Evolutionary conservation across 2,113 vertebrate species (phyloP).

Genomic region (Aegithalos caudatus): DNA sequence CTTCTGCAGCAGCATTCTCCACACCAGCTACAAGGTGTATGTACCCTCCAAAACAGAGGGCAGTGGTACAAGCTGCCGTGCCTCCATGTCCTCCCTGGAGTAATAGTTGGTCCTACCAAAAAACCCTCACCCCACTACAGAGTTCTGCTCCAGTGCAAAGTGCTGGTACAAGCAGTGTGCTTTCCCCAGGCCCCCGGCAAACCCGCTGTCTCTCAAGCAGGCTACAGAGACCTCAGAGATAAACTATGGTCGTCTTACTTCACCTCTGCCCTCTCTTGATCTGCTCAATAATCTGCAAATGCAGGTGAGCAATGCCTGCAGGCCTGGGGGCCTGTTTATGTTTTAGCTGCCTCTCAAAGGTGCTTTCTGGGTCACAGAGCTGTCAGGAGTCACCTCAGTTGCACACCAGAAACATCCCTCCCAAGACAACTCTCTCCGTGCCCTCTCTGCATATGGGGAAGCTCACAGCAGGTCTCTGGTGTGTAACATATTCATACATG

Average conservation of each 20-base stretch:
- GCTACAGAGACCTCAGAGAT: not conserved
- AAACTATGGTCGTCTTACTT: not conserved
- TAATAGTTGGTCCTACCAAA: not conserved
- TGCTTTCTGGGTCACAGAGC: not conserved
- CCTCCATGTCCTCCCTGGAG: accelerated
- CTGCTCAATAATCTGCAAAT: not conserved
- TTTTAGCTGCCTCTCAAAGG: not conserved
- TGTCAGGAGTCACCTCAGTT: not conserved
- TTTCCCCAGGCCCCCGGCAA: not conserved
- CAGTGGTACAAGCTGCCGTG: accelerated
- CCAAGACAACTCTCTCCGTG: not conserved
- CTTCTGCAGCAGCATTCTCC: not conserved
- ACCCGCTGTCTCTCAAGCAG: accelerated
- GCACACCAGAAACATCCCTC: not conserved
- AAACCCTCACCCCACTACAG: too few species aligned
- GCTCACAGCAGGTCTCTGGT: not conserved
- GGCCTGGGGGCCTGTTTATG: not conserved
- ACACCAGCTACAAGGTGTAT: not conserved
- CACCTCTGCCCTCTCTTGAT: not conserved
- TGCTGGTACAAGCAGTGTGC: accelerated
- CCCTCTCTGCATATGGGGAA: accelerated
- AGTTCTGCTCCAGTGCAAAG: not conserved
- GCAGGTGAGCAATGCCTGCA: not conserved
- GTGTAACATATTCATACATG: accelerated
- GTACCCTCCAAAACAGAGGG: accelerated